Evolutionary conservation across 2,113 vertebrate species (phyloP), one percentile per base, ranked within the genome.

Genomic region (Poeciliopsis prolifica): DNA sequence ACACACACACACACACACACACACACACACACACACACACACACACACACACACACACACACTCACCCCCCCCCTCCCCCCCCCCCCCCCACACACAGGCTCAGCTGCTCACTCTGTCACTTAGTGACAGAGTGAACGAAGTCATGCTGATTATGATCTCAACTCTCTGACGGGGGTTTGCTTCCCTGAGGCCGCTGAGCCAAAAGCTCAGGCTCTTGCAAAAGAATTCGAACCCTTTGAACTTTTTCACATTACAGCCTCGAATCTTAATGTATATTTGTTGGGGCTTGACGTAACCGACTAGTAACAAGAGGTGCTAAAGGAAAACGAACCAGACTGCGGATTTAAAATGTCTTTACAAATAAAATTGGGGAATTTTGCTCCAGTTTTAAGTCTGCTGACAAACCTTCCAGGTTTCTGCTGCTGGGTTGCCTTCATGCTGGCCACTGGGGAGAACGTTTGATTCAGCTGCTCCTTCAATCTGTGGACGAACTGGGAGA

Each of bases 121-220:
- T 74, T 72, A 17, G 30, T 37, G 30, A 64, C 74, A 30, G 1
- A 24, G 68, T 15, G 1, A 79, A 3, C 29, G 29, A 29, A 30
- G 74, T 70, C 33, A 28, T 28, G 63, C 65, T 65, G 85, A 83
- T 80, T 76, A 12, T 22, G 54, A 86, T 86, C 89, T 77, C 37
- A 68, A 77, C 73, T 65, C 78, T 61, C 54, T 13, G 79, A 67
- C 9, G 22, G 73, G 31, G 80, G 35, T 2, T 17, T 44, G 42
- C 42, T 44, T 44, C 42, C 42, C 42, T 44, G 42, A 44, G 42
- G 42, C 42, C 15, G 1, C 15, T 1, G 42, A 44, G 42, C 15
- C 44, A 48, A 48, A 48, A 42, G 12, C 14, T 15, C 40, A 42
- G 40, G 40, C 15, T 48, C 14, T 48, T 17, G 17, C 44, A 48